Conservation (phyloP, 2,797 vertebrate genomes). For the Amniataba percoides region DNA sequence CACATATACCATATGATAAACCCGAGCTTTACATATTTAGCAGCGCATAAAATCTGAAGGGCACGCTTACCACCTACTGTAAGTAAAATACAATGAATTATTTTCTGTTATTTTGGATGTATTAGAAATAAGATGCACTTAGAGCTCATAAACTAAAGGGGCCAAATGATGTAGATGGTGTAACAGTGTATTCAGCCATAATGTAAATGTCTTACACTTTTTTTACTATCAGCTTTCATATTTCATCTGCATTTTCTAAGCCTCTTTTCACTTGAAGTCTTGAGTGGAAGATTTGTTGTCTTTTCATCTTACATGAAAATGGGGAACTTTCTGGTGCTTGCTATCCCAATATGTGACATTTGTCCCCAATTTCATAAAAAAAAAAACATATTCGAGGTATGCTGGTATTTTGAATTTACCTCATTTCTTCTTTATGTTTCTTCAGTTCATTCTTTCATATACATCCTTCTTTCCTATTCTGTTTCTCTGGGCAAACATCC, state of each 20-base stretch:
- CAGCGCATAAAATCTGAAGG: slow-evolving; percentile 11
- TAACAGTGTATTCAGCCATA: neutral
- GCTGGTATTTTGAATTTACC: neutral
- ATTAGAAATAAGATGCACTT: slow-evolving; percentile 1
- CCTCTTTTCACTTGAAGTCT: neutral
- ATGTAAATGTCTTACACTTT: neutral
- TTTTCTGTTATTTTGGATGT: neutral
- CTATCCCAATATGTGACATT: neutral
- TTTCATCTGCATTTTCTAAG: slow-evolving; percentile 1
- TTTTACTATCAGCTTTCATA: slow-evolving; percentile 5
- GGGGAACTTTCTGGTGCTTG: neutral
- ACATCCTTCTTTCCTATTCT: too few species aligned
- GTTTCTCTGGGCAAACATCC: neutral
- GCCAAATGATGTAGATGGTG: neutral
- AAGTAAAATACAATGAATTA: slow-evolving; percentile 5
- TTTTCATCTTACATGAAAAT: neutral
- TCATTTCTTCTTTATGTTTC: neutral
- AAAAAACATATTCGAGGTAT: neutral
- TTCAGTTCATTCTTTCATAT: neutral
- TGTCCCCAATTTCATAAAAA: neutral
- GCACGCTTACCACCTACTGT: slow-evolving; percentile 11
- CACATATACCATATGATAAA: slow-evolving; percentile 33
- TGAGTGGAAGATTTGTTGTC: neutral
- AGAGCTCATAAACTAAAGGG: neutral
- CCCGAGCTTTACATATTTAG: slow-evolving; percentile 55